phyloP scores from a whole-genome alignment of 2,113 vertebrate genomes.

The Irena cyanogastra region DNA sequence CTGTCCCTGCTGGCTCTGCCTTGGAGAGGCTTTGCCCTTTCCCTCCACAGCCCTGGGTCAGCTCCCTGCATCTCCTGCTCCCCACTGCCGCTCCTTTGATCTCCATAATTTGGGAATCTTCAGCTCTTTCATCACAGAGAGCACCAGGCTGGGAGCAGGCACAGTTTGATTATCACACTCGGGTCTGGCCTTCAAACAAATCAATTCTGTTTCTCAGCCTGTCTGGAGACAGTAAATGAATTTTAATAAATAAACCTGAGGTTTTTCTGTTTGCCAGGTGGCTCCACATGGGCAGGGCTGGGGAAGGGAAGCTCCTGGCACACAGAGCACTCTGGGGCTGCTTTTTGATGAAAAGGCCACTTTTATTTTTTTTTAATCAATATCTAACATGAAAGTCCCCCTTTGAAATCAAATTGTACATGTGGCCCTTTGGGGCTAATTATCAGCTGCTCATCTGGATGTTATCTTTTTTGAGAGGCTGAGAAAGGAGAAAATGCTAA shows the following conservation, averaged over 20 bases:
- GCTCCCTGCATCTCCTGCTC: neutral
- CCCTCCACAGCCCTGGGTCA: neutral
- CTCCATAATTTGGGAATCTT: neutral
- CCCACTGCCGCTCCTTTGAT: neutral
- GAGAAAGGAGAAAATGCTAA: neutral
- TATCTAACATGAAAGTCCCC: neutral
- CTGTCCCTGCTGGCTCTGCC: neutral
- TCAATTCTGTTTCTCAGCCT: neutral
- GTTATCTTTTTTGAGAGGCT: neutral
- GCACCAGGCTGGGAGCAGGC: neutral
- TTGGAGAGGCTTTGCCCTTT: neutral
- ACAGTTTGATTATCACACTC: neutral
- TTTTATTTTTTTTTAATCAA: neutral
- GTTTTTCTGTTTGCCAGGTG: neutral
- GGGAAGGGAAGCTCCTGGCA: neutral
- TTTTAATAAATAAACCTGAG: neutral
- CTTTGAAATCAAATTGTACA: neutral
- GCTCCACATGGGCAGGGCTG: neutral
- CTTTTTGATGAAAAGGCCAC: neutral
- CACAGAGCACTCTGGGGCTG: neutral
- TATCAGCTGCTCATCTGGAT: slow-evolving; percentile 14
- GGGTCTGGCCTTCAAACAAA: neutral
- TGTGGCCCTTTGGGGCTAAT: slow-evolving; percentile 4
- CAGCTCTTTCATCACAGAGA: neutral
- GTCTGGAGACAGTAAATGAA: neutral